Evolutionary conservation across 2,113 vertebrate species (phyloP).

Genomic region (Mus spicilegus): DNA sequence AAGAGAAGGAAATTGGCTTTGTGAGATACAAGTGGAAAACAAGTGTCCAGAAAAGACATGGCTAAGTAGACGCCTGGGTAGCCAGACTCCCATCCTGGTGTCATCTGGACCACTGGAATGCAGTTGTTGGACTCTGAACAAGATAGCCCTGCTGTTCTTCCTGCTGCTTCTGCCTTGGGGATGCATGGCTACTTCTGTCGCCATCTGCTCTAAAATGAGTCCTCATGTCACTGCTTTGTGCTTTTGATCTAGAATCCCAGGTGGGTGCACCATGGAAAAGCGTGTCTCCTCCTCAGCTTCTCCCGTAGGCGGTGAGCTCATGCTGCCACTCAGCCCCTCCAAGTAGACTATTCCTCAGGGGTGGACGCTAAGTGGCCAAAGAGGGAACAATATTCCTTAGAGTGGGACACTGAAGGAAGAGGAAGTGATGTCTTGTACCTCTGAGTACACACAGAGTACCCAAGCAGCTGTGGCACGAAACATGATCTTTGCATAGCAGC

Average conservation of each 20-base stretch:
- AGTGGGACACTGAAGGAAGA: not conserved
- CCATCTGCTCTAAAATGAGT: not conserved
- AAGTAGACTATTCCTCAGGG: not conserved
- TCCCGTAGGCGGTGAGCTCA: not conserved
- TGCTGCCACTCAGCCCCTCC: not conserved
- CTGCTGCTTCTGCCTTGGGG: not conserved
- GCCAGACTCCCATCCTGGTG: not conserved
- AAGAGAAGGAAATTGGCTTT: not conserved
- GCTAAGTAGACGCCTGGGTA: not conserved
- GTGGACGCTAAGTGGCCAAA: too few relatives aligned
- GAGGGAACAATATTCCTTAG: not conserved
- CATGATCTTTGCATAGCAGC: not conserved
- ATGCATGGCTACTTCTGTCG: accelerated
- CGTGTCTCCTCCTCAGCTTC: not conserved
- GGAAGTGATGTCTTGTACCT: accelerated
- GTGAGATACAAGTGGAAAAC: not conserved
- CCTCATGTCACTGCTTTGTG: not conserved
- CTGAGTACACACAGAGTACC: not conserved
- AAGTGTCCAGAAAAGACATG: not conserved
- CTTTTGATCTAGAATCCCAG: not conserved
- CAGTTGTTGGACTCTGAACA: not conserved
- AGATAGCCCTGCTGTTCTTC: not conserved
- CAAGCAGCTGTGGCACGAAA: not conserved
- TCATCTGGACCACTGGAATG: accelerated
- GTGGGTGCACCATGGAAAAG: not conserved